Evolutionary conservation across 2,888 invertebrate genomes (phyloP).

Genomic region (Xylota segnis): DNA sequence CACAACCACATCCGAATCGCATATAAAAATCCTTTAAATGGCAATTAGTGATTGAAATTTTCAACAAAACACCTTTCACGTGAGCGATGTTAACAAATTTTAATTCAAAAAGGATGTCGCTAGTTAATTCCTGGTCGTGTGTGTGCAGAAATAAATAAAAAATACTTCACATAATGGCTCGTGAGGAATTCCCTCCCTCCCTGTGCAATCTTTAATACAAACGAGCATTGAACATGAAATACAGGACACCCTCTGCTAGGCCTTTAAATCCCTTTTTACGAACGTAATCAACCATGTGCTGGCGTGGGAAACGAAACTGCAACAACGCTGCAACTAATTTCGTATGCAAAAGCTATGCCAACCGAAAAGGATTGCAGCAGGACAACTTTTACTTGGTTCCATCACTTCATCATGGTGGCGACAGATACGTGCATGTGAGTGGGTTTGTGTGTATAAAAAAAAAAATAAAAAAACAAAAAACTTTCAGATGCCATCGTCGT

Average conservation of each 20-base stretch:
- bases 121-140: not conserved
- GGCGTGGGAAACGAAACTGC: conserved; percentile 16
- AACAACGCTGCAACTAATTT: conserved; percentile 61
- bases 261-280: conserved; percentile 30
- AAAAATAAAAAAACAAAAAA: conserved; percentile 16
- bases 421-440: conserved; percentile 14
- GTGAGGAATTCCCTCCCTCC: not conserved
- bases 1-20: not conserved
- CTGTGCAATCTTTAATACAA: conserved; percentile 2
- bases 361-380: conserved; percentile 46
- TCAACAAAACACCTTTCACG: not conserved
- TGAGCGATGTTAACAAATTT: conserved; percentile 34
- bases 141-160: conserved; percentile 20
- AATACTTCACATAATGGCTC: not conserved
- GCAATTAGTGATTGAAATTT: conserved; percentile 31
- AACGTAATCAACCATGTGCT: conserved; percentile 55
- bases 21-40: conserved; percentile 4
- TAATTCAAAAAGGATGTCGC: conserved; percentile 40
- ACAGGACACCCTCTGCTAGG: conserved; percentile 5
- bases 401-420: conserved; percentile 66
- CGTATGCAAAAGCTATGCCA: conserved; percentile 60
- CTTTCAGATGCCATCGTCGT: conserved; percentile 27
- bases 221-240: conserved; percentile 30
- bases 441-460: conserved; percentile 17
- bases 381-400: conserved; percentile 58